Base-by-base conservation (phyloP, 2,113 vertebrate genomes). In the Larimichthys crocea region DNA sequence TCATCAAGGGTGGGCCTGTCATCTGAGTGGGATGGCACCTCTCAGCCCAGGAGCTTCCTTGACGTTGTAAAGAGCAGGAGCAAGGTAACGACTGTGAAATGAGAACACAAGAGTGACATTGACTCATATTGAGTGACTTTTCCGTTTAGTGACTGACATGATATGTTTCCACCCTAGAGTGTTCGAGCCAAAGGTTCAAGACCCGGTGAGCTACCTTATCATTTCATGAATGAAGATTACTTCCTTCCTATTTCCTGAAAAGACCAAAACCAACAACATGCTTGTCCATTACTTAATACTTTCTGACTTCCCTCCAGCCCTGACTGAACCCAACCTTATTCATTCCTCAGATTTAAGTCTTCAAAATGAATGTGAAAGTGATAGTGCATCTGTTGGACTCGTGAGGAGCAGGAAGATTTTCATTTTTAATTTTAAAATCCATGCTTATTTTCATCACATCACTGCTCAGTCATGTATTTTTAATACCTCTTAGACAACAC, bases 1-100 rank as follows among this genome's bases (percentile, higher is more conserved):
- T 53, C 48, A 1, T 46, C 65, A 3, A 85, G 67, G 53, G 50
- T 92, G 0, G 93, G 93, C 1, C 20, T 63, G 3, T 95, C 94
- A 0, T 93, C 89, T 3, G 94, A 95, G 78, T 94, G 92, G 93
- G 82, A 90, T 0, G 92, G 92, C 26, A 89, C 72, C n/a, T 56
- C 87, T 42, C 93, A 93, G 62, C 60, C 92, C 4, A 94, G 74
- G 46, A 83, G 11, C 0, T 90, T 88, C 4, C 56, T 84, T 0
- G 85, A 94, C 5, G 70, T 42, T 17, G 77, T 91, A 42, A 92
- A 79, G 91, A 89, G 12, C 72, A 81, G 95, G 55, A 95, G 95
- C 90, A 96, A 94, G 93, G 95, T 95, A 74, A 83, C 0, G 14
- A 10, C n/a, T 1, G 20, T 53, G 8, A 24, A 3, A 19, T 19